These are phyloP conservation scores for Amphipyra tragopoginis DNA, from an alignment of 2,888 invertebrate genomes.

Conservation along the genomic window DNA sequence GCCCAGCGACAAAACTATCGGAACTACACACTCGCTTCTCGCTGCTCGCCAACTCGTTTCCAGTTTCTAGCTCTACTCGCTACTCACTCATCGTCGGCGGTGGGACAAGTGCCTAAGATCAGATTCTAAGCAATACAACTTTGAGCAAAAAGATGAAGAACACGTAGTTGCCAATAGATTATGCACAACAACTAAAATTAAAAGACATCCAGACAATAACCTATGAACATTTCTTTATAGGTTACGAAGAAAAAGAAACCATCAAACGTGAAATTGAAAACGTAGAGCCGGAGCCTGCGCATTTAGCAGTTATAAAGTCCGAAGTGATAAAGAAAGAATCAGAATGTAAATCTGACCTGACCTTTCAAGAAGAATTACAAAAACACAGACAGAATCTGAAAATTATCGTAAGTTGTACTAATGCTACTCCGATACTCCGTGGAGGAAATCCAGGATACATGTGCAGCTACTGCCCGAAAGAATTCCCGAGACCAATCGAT, in stretches of 20 bases:
- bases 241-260: conserved; percentile 22
- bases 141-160: no score
- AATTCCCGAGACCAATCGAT: conserved; percentile 62
- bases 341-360: background rate
- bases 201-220: conserved; percentile 9
- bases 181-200: no score
- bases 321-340: background rate
- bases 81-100: no score
- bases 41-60: no score
- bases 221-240: conserved; percentile 38
- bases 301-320: background rate
- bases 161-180: no score
- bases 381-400: conserved; percentile 38
- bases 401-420: conserved; percentile 29
- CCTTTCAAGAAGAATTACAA: background rate
- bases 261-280: conserved; percentile 4
- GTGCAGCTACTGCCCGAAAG: conserved; percentile 69
- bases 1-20: no score
- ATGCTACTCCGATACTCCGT: conserved; percentile 33
- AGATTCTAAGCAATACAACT: no score
- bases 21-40: no score
- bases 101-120: no score
- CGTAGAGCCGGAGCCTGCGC: background rate
- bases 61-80: no score
- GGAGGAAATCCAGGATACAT: conserved; percentile 66